phyloP scores from a whole-genome alignment of 2,888 invertebrate genomes.

The Troglohyphantes excavatus region DNA sequence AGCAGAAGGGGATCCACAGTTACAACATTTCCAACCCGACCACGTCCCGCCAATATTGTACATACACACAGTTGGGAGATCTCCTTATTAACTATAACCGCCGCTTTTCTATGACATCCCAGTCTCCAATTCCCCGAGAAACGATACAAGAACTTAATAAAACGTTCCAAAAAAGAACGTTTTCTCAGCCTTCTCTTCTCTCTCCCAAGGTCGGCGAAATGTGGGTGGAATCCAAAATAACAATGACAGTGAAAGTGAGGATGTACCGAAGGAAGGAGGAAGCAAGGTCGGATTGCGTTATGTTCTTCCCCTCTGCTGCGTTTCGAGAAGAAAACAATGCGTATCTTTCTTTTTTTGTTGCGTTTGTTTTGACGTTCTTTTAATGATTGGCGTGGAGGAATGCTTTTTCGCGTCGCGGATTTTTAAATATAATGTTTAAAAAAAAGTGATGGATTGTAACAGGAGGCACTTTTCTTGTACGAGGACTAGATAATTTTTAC shows the following conservation, averaged over 20 bases:
- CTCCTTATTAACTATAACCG: neutral
- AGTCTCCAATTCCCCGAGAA: constrained; percentile 6
- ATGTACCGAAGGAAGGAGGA: constrained; percentile 8
- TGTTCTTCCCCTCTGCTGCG: neutral
- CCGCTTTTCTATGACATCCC: neutral
- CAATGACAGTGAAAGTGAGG: constrained; percentile 71
- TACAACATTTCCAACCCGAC: too few relatives aligned
- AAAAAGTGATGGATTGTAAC: too few relatives aligned
- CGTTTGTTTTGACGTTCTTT: neutral
- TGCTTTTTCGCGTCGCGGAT: too few relatives aligned
- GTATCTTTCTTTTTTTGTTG: neutral
- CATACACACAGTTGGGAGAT: too few relatives aligned
- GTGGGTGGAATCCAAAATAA: constrained; percentile 73
- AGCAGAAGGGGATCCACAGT: too few relatives aligned
- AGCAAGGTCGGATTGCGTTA: constrained; percentile 55
- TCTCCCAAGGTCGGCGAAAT: constrained; percentile 39
- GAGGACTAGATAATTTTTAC: too few relatives aligned
- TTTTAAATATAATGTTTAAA: too few relatives aligned
- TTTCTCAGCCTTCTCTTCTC: too few relatives aligned
- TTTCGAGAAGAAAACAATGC: neutral
- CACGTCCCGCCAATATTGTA: too few relatives aligned
- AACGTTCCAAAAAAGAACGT: constrained; percentile 39
- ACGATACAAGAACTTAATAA: constrained; percentile 6
- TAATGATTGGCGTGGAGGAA: neutral
- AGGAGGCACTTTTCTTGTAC: too few relatives aligned